Evolutionary conservation across 2,797 vertebrate genomes (phyloP), one percentile per base, ranked within the genome.

Genomic region (Cryptoprocta ferox): DNA sequence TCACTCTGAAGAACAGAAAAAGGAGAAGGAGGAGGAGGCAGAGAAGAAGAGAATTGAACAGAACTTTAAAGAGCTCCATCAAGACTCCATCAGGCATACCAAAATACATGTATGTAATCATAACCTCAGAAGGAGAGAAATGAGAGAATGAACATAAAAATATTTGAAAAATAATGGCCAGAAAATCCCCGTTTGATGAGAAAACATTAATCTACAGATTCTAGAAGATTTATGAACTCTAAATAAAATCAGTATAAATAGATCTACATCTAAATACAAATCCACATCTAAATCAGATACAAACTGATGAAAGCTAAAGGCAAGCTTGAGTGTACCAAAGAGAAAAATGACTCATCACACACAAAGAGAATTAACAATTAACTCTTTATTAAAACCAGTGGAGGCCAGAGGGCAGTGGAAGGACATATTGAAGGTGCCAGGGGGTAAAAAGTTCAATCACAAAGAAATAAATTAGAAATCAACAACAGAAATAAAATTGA

Each of bases 381-480:
- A 82, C 18, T 53, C 45, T 35, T 81, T 48, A 26, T 68, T 73
- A 78, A 42, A 86, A 95, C 75, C 21, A 68, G 45, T 45, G 48
- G 45, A 59, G 18, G 19, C 45, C 84, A 85, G 35, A 87, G 75
- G 50, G 18, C 73, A 85, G 59, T 45, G 59, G 15, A 32, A 94
- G 12, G 61, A 59, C 53, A 26, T 68, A 86, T 0, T 30, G 35
- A 35, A 87, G 16, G 10, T 65, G 45, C 15, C 10, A 30, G n/a
- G 18, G 4, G 3, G 26, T 4, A 21, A 14, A 61, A n/a, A 53
- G 30, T 39, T 28, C n/a, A 21, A 65, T n/a, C 12, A 13, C 26
- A 89, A 78, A 45, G 10, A 91, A 86, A 76, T 70, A 96, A 95
- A 82, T 37, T 73, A 66, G 26, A 89, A 88, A 61, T 70, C 26